Conservation (phyloP, 2,113 vertebrate genomes). For the Bothrops jararaca region DNA sequence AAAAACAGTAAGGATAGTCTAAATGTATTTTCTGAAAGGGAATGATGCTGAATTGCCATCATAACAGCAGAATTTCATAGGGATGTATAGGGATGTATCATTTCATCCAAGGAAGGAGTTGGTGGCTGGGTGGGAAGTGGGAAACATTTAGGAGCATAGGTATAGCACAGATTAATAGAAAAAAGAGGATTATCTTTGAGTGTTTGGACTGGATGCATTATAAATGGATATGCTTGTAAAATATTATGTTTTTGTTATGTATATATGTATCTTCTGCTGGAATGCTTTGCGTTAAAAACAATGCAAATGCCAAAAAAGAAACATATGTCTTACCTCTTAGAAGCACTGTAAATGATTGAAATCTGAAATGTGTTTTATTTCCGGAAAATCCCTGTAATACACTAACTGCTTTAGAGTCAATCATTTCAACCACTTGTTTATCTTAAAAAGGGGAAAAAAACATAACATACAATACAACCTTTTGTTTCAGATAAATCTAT, state of each 20-base stretch:
- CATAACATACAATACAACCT: not conserved
- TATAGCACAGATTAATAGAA: not conserved
- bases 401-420: slow-evolving; percentile 77
- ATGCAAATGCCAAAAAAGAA: not conserved
- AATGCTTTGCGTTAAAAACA: not conserved
- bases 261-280: not conserved
- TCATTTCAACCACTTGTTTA: slow-evolving; percentile 92
- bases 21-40: not conserved
- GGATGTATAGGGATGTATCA: too few relatives aligned
- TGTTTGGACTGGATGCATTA: not conserved
- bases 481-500: slow-evolving; percentile 4
- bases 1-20: not conserved
- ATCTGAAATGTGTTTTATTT: slow-evolving; percentile 69
- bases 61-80: not conserved
- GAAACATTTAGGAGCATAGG: not conserved
- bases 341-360: slow-evolving; percentile 87
- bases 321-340: slow-evolving; percentile 80
- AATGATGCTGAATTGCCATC: not conserved
- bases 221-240: not conserved
- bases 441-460: slow-evolving; percentile 74
- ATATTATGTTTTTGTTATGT: not conserved
- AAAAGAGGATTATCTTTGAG: not conserved
- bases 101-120: not conserved
- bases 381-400: slow-evolving; percentile 74
- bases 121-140: not conserved